Evolutionary conservation across 2,888 invertebrate genomes (phyloP).

Genomic region (Odiellus spinosus): DNA sequence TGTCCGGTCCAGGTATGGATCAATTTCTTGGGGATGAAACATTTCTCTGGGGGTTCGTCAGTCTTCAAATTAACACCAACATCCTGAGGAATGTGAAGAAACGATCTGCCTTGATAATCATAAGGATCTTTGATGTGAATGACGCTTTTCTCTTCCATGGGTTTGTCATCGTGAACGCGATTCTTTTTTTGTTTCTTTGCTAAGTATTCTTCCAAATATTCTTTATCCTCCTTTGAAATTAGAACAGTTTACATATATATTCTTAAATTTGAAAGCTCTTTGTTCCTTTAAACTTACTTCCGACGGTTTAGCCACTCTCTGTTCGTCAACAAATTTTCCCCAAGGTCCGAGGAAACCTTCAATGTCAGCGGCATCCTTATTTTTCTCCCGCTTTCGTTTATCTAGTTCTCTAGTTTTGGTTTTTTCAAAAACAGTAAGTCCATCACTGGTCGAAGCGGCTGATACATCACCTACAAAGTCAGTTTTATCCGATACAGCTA

Average conservation of each 20-base stretch:
- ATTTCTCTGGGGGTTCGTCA: constrained; percentile 77
- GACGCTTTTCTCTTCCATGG: constrained; percentile 84
- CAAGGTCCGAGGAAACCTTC: constrained; percentile 95
- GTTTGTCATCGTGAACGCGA: constrained; percentile 63
- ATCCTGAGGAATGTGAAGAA: constrained; percentile 80
- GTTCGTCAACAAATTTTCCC: constrained; percentile 86
- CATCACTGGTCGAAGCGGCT: constrained; percentile 53
- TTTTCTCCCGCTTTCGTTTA: constrained; percentile 48
- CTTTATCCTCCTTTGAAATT: constrained; percentile 60
- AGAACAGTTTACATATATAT: neutral
- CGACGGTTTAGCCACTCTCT: constrained; percentile 69
- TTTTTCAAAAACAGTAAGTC: constrained; percentile 78
- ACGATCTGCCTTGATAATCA: constrained; percentile 94
- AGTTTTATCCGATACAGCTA: constrained; percentile 27
- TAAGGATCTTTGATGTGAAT: constrained; percentile 80
- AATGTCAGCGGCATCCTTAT: constrained; percentile 77
- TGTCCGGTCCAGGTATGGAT: constrained; percentile 96
- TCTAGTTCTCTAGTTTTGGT: constrained; percentile 39
- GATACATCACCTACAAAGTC: constrained; percentile 45
- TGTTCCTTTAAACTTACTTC: constrained; percentile 38
- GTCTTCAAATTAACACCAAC: constrained; percentile 75
- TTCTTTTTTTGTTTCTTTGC: constrained; percentile 79
- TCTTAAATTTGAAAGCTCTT: neutral
- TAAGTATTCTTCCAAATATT: constrained; percentile 80
- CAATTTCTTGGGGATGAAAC: constrained; percentile 88